These are phyloP conservation scores for Notocelia uddmanniana DNA, from an alignment of 2,888 invertebrate species.

Conservation along the genomic window DNA sequence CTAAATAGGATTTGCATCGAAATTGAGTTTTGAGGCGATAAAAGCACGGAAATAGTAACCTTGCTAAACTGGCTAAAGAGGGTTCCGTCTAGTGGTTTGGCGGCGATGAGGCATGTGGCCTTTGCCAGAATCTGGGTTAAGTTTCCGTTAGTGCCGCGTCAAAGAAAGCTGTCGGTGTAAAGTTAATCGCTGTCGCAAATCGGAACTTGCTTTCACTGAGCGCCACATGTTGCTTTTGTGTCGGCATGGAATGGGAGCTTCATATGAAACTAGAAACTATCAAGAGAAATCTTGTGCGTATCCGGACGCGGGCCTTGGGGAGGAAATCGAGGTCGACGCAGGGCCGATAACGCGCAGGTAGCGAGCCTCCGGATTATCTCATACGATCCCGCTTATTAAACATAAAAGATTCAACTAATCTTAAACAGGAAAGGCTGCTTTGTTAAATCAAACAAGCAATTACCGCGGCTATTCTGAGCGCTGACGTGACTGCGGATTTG, in stretches of 20 bases:
- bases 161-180: constrained; percentile 52
- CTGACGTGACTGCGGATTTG: constrained; percentile 51
- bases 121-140: constrained; percentile 53
- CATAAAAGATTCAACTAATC: constrained; percentile 38
- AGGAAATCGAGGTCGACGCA: constrained; percentile 68
- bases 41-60: constrained; percentile 10
- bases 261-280: constrained; percentile 71
- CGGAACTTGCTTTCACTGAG: constrained; percentile 63
- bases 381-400: constrained; percentile 37
- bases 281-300: constrained; percentile 75
- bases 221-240: constrained; percentile 48
- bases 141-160: constrained; percentile 54
- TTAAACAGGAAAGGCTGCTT: constrained; percentile 46
- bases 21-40: constrained; percentile 15
- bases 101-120: constrained; percentile 39
- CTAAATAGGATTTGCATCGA: constrained; percentile 40
- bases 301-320: constrained; percentile 74
- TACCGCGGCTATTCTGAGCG: constrained; percentile 43
- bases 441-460: constrained; percentile 45
- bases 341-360: constrained; percentile 69
- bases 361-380: constrained; percentile 53
- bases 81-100: constrained; percentile 23
- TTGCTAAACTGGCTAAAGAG: constrained; percentile 20
- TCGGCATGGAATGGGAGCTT: constrained; percentile 63
- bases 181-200: constrained; percentile 53